Evolutionary conservation across 2,888 invertebrate species (phyloP), one percentile per base, ranked within the genome.

Genomic region (Nemotelus nigrinus): DNA sequence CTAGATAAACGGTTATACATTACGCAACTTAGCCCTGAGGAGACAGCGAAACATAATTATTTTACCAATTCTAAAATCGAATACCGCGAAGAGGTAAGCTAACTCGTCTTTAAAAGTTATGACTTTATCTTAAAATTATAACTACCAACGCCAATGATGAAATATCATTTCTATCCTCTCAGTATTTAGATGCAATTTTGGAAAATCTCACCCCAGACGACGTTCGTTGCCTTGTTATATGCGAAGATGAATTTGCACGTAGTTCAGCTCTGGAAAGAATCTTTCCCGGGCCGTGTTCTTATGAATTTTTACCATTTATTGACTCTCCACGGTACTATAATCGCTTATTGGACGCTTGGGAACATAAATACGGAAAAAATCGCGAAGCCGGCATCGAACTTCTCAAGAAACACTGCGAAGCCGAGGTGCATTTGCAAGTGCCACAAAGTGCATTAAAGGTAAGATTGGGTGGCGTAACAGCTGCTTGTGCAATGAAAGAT

Each of bases 321-420:
- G 93, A 96, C 81, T 57, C n/a, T 41, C 92, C 94, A 1, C 89
- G 96, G n/a, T 98, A 98, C 88, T 97, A 97, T 86, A 97, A 98
- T 87, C 90, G 95, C 80, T 89, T 98, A 79, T 91, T 97, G 83
- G 96, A 97, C 87, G 96, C 96, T 2, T 98, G 97, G 97, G 96
- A 97, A 86, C 87, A 90, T 8, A 90, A 92, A 79, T 96, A 95
- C 85, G 88, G 87, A 48, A 90, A 93, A 83, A 90, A 96, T 81
- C 85, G 87, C 6, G 81, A 81, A 8, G 83, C 84, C 47, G 87
- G 92, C 50, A 88, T 93, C 81, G 88, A 89, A 77, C 84, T 91
- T 45, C 87, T 95, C 60, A 90, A 91, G 81, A 88, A 88, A 81
- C 88, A 92, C 81, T 94, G 94, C 85, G 89, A 90, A 82, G 90